These are phyloP conservation scores for Limnothrissa miodon DNA, from an alignment of 2,113 vertebrate genomes.

Conservation along the genomic window DNA sequence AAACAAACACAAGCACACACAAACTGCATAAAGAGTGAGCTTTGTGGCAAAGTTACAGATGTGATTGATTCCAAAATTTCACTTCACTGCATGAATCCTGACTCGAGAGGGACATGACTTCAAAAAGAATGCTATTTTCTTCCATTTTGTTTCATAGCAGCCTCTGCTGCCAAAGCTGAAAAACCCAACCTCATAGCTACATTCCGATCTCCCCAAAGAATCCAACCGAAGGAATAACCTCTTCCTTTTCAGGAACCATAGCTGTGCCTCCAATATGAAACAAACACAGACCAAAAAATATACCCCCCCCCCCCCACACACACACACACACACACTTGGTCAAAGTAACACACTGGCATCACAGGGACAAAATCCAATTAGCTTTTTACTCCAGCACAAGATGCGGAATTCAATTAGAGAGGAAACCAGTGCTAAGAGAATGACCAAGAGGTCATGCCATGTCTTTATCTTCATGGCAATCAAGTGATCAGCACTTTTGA, in stretches of 20 bases:
- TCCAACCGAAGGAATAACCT: conserved; percentile 20
- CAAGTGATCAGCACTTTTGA: not conserved
- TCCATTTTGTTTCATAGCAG: conserved; percentile 16
- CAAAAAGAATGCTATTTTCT: not conserved
- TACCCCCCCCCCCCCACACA: not conserved
- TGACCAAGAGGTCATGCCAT: not conserved
- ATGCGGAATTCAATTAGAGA: conserved; percentile 3
- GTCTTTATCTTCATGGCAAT: not conserved
- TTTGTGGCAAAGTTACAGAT: not conserved
- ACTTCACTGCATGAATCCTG: not conserved
- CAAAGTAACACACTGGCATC: not conserved
- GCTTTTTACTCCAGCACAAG: conserved; percentile 9
- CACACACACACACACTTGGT: not conserved
- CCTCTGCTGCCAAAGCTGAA: conserved; percentile 21
- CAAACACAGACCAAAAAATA: not conserved
- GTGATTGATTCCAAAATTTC: not conserved
- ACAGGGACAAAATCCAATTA: not conserved
- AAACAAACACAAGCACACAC: not conserved
- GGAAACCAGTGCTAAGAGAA: not conserved
- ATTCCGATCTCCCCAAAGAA: conserved; percentile 33
- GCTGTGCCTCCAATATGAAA: not conserved
- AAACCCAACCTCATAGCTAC: conserved; percentile 35
- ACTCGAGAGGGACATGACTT: not conserved
- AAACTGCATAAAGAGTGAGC: not conserved
- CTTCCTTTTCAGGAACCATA: conserved; percentile 17